Evolutionary conservation across 2,797 vertebrate species (phyloP).

Genomic region (Enteromius thamalakanensis): DNA sequence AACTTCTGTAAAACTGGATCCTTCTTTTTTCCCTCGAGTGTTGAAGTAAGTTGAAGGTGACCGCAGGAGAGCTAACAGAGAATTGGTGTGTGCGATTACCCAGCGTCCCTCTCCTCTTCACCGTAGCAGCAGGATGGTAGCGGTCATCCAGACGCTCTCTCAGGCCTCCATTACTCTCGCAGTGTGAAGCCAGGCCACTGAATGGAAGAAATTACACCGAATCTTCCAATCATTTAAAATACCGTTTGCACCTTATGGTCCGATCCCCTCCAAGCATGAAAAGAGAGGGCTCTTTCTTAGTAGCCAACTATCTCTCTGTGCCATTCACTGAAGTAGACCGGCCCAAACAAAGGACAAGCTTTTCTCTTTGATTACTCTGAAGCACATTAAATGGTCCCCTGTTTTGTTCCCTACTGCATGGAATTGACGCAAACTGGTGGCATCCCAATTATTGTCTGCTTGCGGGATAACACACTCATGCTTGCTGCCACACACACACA

Average conservation of each 20-base stretch:
- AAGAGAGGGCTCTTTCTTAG: slow-evolving; percentile 41
- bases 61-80: slow-evolving; percentile 59
- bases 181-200: slow-evolving; percentile 73
- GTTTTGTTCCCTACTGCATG: slow-evolving; percentile 72
- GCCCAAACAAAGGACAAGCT: slow-evolving; percentile 37
- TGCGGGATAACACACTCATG: slow-evolving; percentile 71
- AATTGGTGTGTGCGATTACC: slow-evolving; percentile 36
- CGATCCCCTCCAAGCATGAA: slow-evolving; percentile 48
- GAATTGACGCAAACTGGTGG: slow-evolving; percentile 78
- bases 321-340: slow-evolving; percentile 56
- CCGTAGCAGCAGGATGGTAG: slow-evolving; percentile 66
- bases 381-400: slow-evolving; percentile 69
- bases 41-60: slow-evolving; percentile 71
- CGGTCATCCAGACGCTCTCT: slow-evolving; percentile 68
- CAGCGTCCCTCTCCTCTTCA: slow-evolving; percentile 64
- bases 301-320: slow-evolving; percentile 64
- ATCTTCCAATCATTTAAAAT: slow-evolving; percentile 81
- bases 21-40: neutral
- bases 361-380: slow-evolving; percentile 61
- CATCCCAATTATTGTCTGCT: slow-evolving; percentile 73
- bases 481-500: slow-evolving; percentile 58
- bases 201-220: slow-evolving; percentile 79
- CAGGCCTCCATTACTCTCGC: slow-evolving; percentile 77
- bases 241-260: slow-evolving; percentile 65
- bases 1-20: neutral